Evolutionary conservation across 2,797 vertebrate species (phyloP).

Genomic region (Rhynchonycteris naso): DNA sequence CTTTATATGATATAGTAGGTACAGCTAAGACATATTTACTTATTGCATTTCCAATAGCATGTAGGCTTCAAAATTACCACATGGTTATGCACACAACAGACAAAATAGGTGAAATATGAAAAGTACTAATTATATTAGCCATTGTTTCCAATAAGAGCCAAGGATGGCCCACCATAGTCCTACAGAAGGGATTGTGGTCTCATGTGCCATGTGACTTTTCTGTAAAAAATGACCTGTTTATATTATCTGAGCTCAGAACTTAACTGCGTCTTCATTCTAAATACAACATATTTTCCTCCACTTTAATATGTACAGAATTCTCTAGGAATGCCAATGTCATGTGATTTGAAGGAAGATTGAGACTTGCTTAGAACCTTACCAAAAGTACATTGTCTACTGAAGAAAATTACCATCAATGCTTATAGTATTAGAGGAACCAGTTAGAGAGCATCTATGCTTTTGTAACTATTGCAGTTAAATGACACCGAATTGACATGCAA

Average conservation of each 20-base stretch:
- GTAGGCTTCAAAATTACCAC: neutral
- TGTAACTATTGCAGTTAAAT: neutral
- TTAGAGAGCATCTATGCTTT: neutral
- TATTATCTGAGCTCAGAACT: neutral
- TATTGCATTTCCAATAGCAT: neutral
- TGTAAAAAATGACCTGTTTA: neutral
- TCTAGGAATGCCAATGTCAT: neutral
- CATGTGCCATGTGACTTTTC: neutral
- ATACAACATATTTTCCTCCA: neutral
- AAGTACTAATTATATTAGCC: neutral
- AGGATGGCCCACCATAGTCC: neutral
- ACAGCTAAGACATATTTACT: neutral
- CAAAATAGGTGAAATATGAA: neutral
- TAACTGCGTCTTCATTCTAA: neutral
- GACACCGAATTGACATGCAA: neutral
- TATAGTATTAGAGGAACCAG: too few species aligned
- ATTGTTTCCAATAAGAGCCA: neutral
- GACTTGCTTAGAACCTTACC: neutral
- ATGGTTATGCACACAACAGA: neutral
- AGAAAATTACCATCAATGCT: neutral
- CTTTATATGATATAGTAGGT: neutral
- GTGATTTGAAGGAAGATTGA: neutral
- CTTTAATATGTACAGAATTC: neutral
- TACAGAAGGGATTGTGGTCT: neutral
- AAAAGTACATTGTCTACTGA: neutral